Conservation (phyloP, 1,140 invertebrate genomes). For the Camponotus vicinus region DNA sequence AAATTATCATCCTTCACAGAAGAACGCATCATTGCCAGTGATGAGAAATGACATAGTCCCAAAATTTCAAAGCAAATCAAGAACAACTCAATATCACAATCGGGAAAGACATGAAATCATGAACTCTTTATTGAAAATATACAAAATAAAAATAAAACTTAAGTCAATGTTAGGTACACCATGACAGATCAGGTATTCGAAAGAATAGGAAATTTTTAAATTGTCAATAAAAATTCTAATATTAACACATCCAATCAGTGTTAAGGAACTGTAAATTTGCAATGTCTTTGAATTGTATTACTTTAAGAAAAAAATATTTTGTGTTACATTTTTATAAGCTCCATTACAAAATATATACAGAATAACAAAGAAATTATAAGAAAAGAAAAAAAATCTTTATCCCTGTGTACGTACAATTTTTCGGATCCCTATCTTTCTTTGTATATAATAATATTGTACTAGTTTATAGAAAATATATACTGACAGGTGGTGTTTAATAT, state of each 20-base stretch:
- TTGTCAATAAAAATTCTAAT: constrained; percentile 71
- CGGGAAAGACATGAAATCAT: not conserved
- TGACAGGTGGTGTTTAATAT: constrained; percentile 85
- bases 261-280: constrained; percentile 83
- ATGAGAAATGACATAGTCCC: constrained; percentile 78
- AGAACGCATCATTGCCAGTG: constrained; percentile 81
- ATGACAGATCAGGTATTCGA: constrained; percentile 68
- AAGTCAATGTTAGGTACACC: constrained; percentile 73
- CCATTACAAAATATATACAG: constrained; percentile 83
- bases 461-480: constrained; percentile 85
- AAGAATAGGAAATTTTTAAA: constrained; percentile 78
- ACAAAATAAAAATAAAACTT: constrained; percentile 72
- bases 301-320: constrained; percentile 85
- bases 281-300: constrained; percentile 84
- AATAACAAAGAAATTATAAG: constrained; percentile 78
- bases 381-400: constrained; percentile 78
- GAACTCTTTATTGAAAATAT: constrained; percentile 57
- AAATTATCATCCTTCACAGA: constrained; percentile 66
- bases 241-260: constrained; percentile 71
- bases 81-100: constrained; percentile 64
- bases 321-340: constrained; percentile 86
- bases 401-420: constrained; percentile 84
- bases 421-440: constrained; percentile 84
- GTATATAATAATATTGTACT: constrained; percentile 84
- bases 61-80: constrained; percentile 69